Percentiles rank a stretch among this genome's conserved stretches.
Conservation (phyloP, 2,113 vertebrate genomes). For the Cephalopterus ornatus region DNA sequence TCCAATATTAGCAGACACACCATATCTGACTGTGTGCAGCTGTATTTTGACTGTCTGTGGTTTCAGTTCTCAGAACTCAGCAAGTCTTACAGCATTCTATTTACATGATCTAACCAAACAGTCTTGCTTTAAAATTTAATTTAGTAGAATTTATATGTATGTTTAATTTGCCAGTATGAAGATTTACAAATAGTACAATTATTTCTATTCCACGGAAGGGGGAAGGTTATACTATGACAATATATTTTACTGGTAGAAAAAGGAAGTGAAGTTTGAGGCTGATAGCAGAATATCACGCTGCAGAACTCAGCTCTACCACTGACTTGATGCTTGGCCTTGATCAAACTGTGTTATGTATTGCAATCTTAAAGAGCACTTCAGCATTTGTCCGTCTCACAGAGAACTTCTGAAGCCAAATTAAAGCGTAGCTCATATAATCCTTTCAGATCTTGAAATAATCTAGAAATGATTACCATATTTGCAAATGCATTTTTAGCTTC, state of each 20-base stretch:
- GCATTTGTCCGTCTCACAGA: background rate
- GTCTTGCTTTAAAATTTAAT: slow-evolving; percentile 54
- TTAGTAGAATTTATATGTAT: slow-evolving; percentile 34
- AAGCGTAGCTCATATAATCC: background rate
- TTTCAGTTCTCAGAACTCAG: slow-evolving; percentile 74
- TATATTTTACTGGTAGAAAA: background rate
- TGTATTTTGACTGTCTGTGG: slow-evolving; percentile 71
- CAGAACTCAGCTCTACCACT: background rate
- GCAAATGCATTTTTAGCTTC: background rate
- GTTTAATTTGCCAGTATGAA: slow-evolving; percentile 40
- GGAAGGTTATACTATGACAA: background rate
- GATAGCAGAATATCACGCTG: background rate
- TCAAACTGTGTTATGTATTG: background rate
- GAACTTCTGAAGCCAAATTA: background rate
- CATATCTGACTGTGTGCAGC: slow-evolving; percentile 67
- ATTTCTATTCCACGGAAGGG: background rate
- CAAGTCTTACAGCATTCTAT: slow-evolving; percentile 59
- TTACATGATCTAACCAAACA: slow-evolving; percentile 51
- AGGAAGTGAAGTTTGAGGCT: background rate
- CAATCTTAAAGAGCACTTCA: background rate
- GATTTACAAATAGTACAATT: slow-evolving; percentile 16
- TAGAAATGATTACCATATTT: background rate
- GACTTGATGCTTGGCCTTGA: background rate
- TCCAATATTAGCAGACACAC: slow-evolving; percentile 45
- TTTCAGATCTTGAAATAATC: background rate